A percentile compares a stretch with the other conserved stretches of the same genome.
These are phyloP conservation scores for Andrena dorsata DNA, from an alignment of 2,888 invertebrate species.

Conservation along the genomic window DNA sequence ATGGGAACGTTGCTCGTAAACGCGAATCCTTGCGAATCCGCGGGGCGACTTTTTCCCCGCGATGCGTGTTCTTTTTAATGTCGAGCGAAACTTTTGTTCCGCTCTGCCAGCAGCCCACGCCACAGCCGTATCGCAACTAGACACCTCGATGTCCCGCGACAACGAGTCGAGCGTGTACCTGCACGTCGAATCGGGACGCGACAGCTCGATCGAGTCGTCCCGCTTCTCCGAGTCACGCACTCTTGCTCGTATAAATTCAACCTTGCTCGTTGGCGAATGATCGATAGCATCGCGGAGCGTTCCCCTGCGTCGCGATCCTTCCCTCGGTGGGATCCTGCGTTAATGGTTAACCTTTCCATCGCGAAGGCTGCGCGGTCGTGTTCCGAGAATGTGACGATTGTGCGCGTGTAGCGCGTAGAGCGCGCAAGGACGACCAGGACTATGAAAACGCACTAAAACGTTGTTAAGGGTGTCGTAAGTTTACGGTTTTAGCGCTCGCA, in stretches of 20 bases:
- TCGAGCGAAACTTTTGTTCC: background rate
- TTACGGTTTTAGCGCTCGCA: background rate
- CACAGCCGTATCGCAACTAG: background rate
- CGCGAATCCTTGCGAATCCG: constrained; percentile 53
- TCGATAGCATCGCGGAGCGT: constrained; percentile 1
- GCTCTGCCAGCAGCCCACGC: background rate
- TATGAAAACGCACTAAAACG: background rate
- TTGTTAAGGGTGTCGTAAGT: background rate
- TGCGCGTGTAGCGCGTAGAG: background rate
- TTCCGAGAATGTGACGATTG: background rate
- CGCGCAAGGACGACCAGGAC: background rate
- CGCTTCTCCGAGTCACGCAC: constrained; percentile 3
- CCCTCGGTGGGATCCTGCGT: background rate
- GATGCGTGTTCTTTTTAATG: constrained; percentile 9
- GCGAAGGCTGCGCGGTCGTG: background rate
- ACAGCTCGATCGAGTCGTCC: background rate
- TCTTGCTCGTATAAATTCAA: constrained; percentile 18
- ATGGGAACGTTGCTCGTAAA: constrained; percentile 68
- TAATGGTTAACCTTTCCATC: background rate
- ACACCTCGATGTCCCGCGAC: background rate
- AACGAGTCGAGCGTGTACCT: background rate
- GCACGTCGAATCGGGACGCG: background rate
- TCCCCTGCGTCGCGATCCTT: background rate
- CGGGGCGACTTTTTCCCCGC: constrained; percentile 44
- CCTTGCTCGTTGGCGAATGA: constrained; percentile 2